Evolutionary conservation across 1,140 invertebrate genomes (phyloP).

Genomic region (Riptortus pedestris): DNA sequence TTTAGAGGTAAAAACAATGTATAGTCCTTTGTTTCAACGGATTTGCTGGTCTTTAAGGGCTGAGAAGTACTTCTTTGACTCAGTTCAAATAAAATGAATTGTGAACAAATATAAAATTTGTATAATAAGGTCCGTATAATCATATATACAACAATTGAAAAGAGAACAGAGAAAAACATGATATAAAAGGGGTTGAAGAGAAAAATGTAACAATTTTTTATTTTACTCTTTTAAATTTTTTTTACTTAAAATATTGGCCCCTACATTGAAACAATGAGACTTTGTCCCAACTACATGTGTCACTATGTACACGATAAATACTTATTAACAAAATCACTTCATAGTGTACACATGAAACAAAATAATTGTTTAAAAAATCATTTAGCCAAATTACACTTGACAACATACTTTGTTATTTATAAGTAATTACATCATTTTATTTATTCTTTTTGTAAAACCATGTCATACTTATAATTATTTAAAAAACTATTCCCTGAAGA

Average conservation of each 20-base stretch:
- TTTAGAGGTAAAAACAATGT: background rate
- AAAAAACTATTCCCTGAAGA: constrained; percentile 16
- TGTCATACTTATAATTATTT: no score
- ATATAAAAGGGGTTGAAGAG: no score
- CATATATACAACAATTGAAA: no score
- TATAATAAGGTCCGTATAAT: no score
- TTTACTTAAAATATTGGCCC: constrained; percentile 22
- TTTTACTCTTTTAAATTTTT: background rate
- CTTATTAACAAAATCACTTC: constrained; percentile 7
- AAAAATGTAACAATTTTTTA: no score
- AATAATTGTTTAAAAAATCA: background rate
- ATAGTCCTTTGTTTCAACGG: constrained; percentile 17
- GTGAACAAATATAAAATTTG: no score
- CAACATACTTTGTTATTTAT: background rate
- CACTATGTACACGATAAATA: constrained; percentile 15
- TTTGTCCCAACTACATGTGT: constrained; percentile 19
- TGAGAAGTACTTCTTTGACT: no score
- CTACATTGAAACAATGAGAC: constrained; percentile 25
- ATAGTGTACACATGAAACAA: constrained; percentile 14
- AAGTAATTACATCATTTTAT: background rate
- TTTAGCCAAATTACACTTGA: constrained; percentile 4
- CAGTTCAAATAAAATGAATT: no score
- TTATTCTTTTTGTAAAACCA: background rate
- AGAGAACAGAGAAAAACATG: no score
- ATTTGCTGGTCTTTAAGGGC: no score